Percentiles rank a stretch among this genome's conserved stretches.
These are phyloP conservation scores for Ranitomeya variabilis DNA, from an alignment of 2,113 vertebrate species.

Conservation along the genomic window DNA sequence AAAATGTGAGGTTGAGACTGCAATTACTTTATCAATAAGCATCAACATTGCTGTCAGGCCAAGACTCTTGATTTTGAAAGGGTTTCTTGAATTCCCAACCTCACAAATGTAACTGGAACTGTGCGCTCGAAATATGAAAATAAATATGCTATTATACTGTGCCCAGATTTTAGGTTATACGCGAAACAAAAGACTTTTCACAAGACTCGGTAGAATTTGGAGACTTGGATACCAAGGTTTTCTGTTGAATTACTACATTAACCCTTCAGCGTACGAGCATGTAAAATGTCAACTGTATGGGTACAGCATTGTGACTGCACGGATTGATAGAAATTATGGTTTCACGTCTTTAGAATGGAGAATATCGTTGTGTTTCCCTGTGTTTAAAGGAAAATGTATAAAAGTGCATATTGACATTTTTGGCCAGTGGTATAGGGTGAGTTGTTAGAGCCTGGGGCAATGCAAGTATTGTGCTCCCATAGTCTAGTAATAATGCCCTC, in stretches of 20 bases:
- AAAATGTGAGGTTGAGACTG: conserved; percentile 51
- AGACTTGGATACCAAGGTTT: conserved; percentile 11
- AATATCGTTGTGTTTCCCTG: background rate
- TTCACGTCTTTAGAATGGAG: background rate
- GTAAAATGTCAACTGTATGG: background rate
- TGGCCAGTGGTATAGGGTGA: too few relatives aligned
- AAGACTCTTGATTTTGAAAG: conserved; percentile 38
- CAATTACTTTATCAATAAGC: conserved; percentile 54
- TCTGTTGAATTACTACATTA: conserved; percentile 17
- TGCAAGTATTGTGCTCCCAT: too few relatives aligned
- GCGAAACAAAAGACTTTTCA: conserved; percentile 50
- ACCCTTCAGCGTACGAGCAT: background rate
- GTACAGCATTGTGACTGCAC: background rate
- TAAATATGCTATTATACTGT: conserved; percentile 45
- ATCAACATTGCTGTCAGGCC: conserved; percentile 48
- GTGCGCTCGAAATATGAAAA: conserved; percentile 51
- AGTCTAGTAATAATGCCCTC: too few relatives aligned
- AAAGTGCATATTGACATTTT: too few relatives aligned
- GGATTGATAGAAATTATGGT: background rate
- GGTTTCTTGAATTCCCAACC: conserved; percentile 41
- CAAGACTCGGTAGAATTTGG: background rate
- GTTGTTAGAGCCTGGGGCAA: too few relatives aligned
- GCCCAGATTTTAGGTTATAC: conserved; percentile 31
- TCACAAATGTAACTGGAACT: conserved; percentile 51
- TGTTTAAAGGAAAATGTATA: too few relatives aligned